Evolutionary conservation across 2,888 invertebrate genomes (phyloP).

Genomic region (Callimorpha dominula): DNA sequence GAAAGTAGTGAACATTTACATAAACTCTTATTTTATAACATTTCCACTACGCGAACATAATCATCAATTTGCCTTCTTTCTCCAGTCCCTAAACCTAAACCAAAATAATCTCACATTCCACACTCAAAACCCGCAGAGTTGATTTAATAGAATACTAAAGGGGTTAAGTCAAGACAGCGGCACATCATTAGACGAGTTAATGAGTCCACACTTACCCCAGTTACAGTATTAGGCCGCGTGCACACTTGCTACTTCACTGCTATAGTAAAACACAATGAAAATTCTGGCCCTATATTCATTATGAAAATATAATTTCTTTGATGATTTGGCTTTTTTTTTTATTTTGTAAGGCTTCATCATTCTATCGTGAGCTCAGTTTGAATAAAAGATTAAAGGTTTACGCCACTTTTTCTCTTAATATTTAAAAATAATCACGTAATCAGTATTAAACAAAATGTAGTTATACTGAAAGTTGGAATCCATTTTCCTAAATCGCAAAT

Average conservation of each 20-base stretch:
- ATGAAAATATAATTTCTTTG: too few species aligned
- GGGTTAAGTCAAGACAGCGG: constrained; percentile 58
- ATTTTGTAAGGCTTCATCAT: too few species aligned
- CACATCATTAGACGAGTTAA: constrained; percentile 73
- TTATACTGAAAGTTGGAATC: too few species aligned
- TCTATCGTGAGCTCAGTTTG: too few species aligned
- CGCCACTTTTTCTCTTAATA: too few species aligned
- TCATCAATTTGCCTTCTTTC: constrained; percentile 18
- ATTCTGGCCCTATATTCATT: background rate
- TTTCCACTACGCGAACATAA: background rate
- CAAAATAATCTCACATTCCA: constrained; percentile 39
- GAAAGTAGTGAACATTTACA: background rate
- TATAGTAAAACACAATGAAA: background rate
- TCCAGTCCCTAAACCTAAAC: constrained; percentile 23
- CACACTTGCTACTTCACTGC: constrained; percentile 12
- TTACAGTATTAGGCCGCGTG: constrained; percentile 30
- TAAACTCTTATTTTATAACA: background rate
- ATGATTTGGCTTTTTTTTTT: too few species aligned
- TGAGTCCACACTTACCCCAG: constrained; percentile 63
- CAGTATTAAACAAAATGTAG: too few species aligned
- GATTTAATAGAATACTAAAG: constrained; percentile 65
- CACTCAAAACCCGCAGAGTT: constrained; percentile 40
- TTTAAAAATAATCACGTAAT: too few species aligned
- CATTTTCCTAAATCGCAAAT: too few species aligned
- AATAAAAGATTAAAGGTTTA: too few species aligned